Conservation (phyloP, 2,888 invertebrate genomes). For the Adelognathus sp. region DNA sequence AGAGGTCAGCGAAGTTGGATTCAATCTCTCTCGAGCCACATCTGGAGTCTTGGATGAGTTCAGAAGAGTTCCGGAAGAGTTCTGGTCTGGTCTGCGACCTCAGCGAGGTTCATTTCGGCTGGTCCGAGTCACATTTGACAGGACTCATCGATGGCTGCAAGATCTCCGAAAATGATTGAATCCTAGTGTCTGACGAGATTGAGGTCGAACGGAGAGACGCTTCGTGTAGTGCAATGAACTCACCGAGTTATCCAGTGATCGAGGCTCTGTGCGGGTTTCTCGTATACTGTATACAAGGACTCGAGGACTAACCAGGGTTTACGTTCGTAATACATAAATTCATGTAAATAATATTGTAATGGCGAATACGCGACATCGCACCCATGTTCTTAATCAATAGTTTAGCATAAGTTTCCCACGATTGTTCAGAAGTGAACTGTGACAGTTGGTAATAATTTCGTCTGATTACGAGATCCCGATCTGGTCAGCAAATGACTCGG, state of each 20-base stretch:
- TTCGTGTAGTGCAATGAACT: not conserved
- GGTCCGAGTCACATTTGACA: not conserved
- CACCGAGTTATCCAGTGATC: slow-evolving; percentile 24
- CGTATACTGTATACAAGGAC: slow-evolving; percentile 67
- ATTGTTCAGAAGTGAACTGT: not conserved
- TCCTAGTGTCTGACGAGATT: not conserved
- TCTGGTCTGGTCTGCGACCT: no score
- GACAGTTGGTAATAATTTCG: not conserved
- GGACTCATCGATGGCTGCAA: not conserved
- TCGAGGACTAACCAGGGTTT: slow-evolving; percentile 81
- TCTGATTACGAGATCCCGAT: not conserved
- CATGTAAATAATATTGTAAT: slow-evolving; percentile 54
- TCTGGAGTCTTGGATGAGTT: no score
- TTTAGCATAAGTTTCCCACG: slow-evolving; percentile 1
- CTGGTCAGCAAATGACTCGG: not conserved
- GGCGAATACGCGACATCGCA: not conserved
- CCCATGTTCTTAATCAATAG: slow-evolving; percentile 39
- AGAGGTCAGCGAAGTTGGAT: not conserved
- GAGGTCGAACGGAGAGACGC: not conserved
- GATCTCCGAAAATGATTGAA: not conserved
- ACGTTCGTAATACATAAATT: slow-evolving; percentile 67
- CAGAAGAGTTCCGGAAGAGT: no score
- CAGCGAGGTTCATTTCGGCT: no score
- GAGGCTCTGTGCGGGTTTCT: slow-evolving; percentile 34
- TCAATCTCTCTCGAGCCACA: no score